Base-by-base conservation (phyloP, 2,113 vertebrate species). In the Chaetura pelagica region DNA sequence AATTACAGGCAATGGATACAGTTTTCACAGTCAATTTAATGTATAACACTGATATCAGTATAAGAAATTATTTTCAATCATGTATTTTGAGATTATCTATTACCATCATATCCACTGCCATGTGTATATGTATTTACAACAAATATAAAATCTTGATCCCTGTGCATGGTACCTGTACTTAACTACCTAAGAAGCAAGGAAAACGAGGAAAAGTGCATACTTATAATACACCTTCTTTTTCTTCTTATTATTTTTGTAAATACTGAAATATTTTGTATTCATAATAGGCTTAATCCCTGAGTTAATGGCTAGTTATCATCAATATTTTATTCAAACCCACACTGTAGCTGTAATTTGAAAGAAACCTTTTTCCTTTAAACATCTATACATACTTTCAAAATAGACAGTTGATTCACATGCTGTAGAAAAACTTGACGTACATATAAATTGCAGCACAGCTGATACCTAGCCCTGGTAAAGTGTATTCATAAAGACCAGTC, bases 211-310 rank as follows among this genome's bases (percentile, higher is more conserved):
- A 90, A 76, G 58, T 3, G 2, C 49, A 3, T 5, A 46, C 4
- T 57, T 10, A 14, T 10, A 71, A 35, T 15, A 10, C 8, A 54
- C 0, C 0, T 10, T 80, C n/a, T 72, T 19, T 2, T n/a, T 48
- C 54, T 48, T 2, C 62, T 40, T 51, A 15, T 0, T 40, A 24
- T 82, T 73, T 66, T 75, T 75, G 5, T 55, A 34, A 55, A 68
- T 7, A 18, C 4, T 27, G 44, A 68, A 64, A 42, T 0, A 51
- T 68, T 87, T 78, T 57, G 3, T 58, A 10, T 42, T 84, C 51
- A 35, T 82, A 40, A 23, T 23, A n/a, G 15, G 5, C 4, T 91
- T 71, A 2, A n/a, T 82, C 85, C 15, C 38, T 55, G 29, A 68
- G 7, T 48, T 46, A 82, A 51, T 26, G 23, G 10, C 17, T 75